phyloP scores from a whole-genome alignment of 2,797 vertebrate species.

The Chloroceryle inda region DNA sequence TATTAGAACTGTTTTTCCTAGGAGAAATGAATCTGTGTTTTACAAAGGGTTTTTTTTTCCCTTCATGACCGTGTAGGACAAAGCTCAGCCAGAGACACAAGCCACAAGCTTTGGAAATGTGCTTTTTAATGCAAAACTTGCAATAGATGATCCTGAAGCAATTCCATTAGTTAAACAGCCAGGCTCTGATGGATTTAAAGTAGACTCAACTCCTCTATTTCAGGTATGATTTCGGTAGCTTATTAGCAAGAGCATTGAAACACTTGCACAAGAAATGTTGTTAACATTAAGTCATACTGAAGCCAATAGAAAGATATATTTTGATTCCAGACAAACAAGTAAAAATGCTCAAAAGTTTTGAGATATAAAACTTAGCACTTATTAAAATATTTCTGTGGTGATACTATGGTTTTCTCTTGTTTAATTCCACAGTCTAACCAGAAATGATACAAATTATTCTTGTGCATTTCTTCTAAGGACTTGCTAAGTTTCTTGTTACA shows the following conservation, averaged over 20 bases:
- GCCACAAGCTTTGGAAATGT: slow-evolving; percentile 87
- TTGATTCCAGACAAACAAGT: neutral
- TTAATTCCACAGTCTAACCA: neutral
- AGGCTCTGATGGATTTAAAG: slow-evolving; percentile 93
- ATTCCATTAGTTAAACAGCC: slow-evolving; percentile 89
- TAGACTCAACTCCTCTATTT: slow-evolving; percentile 92
- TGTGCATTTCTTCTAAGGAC: neutral
- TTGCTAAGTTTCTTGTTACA: neutral
- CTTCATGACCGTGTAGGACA: slow-evolving; percentile 83
- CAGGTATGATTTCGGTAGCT: slow-evolving; percentile 81
- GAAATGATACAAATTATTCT: neutral
- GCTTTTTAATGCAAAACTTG: slow-evolving; percentile 89
- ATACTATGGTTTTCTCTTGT: neutral
- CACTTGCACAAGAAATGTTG: neutral
- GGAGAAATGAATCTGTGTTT: neutral
- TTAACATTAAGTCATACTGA: neutral
- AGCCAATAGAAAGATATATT: neutral
- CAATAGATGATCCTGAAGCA: slow-evolving; percentile 90
- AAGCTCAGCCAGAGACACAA: slow-evolving; percentile 94
- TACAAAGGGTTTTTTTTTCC: neutral
- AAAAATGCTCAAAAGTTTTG: neutral
- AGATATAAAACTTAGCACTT: neutral
- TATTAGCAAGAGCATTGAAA: neutral
- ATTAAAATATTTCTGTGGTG: neutral
- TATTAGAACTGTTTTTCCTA: neutral